Evolutionary conservation across 2,113 vertebrate species (phyloP).

Genomic region (Taurulus bubalis): DNA sequence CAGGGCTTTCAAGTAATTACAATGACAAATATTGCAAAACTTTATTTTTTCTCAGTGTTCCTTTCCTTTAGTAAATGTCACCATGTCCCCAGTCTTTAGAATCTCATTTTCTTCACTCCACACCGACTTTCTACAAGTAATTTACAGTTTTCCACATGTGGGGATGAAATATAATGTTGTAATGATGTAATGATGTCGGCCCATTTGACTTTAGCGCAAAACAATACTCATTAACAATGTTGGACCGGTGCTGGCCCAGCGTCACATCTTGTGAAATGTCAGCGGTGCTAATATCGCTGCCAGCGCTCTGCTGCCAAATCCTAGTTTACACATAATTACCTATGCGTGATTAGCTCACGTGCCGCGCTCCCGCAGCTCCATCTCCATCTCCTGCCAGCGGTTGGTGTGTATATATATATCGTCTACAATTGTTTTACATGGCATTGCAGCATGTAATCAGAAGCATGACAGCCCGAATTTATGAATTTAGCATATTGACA

Average conservation of each 20-base stretch:
- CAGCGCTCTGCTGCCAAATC: constrained; percentile 56
- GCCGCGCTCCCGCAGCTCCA: constrained; percentile 34
- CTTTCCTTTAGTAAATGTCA: not conserved
- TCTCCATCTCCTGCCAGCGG: constrained; percentile 59
- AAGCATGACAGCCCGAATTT: constrained; percentile 53
- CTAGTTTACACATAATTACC: constrained; percentile 67
- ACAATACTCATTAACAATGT: constrained; percentile 35
- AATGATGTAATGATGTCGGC: constrained; percentile 23
- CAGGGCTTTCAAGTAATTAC: not conserved
- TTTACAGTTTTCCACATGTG: constrained; percentile 9
- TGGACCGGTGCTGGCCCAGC: constrained; percentile 21
- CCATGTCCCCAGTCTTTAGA: not conserved
- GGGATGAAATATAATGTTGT: constrained; percentile 8
- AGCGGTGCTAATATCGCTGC: constrained; percentile 47
- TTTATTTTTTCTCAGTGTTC: not conserved
- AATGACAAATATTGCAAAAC: not conserved
- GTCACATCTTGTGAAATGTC: constrained; percentile 42
- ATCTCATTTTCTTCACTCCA: not conserved
- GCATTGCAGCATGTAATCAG: constrained; percentile 64
- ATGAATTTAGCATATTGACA: constrained; percentile 47
- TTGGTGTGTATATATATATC: constrained; percentile 54
- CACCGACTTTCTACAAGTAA: constrained; percentile 20
- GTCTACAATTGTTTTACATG: constrained; percentile 63
- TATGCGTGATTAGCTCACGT: constrained; percentile 51
- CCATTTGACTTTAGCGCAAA: constrained; percentile 25